Evolutionary conservation across 2,113 vertebrate species (phyloP), one percentile per base, ranked within the genome.

Genomic region (Bufo gargarizans): DNA sequence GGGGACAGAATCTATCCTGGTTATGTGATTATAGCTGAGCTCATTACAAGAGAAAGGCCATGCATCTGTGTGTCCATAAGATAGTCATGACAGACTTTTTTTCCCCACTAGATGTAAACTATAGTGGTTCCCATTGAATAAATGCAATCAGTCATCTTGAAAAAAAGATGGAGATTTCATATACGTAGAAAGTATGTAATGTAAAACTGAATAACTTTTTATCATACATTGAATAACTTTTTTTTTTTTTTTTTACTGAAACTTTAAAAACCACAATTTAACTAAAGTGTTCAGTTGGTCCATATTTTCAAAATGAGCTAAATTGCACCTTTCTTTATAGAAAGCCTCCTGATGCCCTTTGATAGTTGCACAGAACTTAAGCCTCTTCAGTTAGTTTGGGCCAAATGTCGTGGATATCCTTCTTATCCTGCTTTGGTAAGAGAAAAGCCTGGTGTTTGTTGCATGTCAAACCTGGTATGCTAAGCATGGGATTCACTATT

Each of bases 391-490:
- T 95, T 99, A 4, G 98, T 99, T 92, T 99, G 98, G 98, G 98
- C 98, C 87, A 99, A 99, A 93, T 99, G 97, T 91, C 95, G 98
- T 90, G 98, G 98, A 69, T 99, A 99, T 61, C 98, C 98, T 83
- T 99, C 98, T 90, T 99, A 99, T 92, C 98, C 98, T 80, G 98
- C 98, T 91, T 92, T 99, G 97, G 98, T 99, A 92, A 96, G 94
- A 91, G 67, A 88, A 86, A 89, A 89, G 22, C 61, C n/a, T 22
- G 5, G n/a, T 20, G 10, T 43, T 33, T 20, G 10, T 43, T 33
- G 53, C 53, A 33, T n/a, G 55, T 4, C 16, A 22, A 14, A n/a
- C 12, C 8, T 81, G 47, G 33, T 9, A 17, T 45, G 4, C 4
- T 77, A 74, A 74, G 71, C 14, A 74, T 45, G 43, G 6, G 4